These are phyloP conservation scores for Calliopum simillimum DNA, from an alignment of 2,888 invertebrate species.

Conservation along the genomic window DNA sequence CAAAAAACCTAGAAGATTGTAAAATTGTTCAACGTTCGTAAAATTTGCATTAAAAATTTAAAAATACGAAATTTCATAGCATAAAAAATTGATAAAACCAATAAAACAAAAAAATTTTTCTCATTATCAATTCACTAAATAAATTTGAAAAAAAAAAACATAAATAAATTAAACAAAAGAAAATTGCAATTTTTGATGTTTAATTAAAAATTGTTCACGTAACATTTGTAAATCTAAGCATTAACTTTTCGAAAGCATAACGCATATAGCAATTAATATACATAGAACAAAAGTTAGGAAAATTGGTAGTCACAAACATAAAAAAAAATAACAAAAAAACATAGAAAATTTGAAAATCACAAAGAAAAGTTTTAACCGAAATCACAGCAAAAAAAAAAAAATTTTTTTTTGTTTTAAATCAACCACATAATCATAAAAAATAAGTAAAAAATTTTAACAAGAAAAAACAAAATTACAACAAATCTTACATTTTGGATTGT, in stretches of 20 bases:
- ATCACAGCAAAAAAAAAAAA: not conserved
- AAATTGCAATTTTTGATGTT: not conserved
- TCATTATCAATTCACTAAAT: too few relatives aligned
- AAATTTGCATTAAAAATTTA: not conserved
- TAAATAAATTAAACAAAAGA: too few relatives aligned
- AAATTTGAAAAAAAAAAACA: too few relatives aligned
- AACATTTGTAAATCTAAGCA: conserved; percentile 21
- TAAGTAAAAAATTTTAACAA: conserved; percentile 6
- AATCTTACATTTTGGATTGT: conserved; percentile 4
- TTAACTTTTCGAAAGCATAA: not conserved
- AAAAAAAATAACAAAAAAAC: conserved; percentile 10
- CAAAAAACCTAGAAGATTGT: too few relatives aligned
- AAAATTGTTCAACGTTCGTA: not conserved
- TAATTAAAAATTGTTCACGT: not conserved
- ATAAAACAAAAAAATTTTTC: too few relatives aligned
- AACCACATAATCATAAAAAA: conserved; percentile 26
- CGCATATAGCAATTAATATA: not conserved
- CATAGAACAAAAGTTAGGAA: not conserved
- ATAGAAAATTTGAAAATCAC: not conserved
- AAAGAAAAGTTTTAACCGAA: not conserved
- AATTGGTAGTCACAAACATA: conserved; percentile 18
- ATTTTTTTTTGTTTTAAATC: conserved; percentile 1
- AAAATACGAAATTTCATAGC: too few relatives aligned
- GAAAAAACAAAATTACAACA: not conserved
- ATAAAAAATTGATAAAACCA: too few relatives aligned